Evolutionary conservation across 2,113 vertebrate species (phyloP), one percentile per base, ranked within the genome.

Genomic region (Pelodiscus sinensis): DNA sequence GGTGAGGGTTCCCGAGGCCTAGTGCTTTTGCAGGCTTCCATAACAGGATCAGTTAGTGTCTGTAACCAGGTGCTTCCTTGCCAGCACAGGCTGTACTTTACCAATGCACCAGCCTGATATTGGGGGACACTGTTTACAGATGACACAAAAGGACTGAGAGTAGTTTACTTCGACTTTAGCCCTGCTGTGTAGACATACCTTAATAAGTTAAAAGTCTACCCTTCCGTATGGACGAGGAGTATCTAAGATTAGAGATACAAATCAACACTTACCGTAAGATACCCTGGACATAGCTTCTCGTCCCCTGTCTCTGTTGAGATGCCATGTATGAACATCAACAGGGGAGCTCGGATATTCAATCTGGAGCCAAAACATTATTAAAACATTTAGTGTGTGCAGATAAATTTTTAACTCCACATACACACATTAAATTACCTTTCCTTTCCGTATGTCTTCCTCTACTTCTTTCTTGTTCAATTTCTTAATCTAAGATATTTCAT

Each of bases 291-390:
- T 97, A 52, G 93, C 51, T 92, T 97, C 97, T 50, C 81, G 89
- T 90, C 93, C 1, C 50, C 93, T 97, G 91, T 97, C 97, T 95
- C 27, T 94, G 0, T 11, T 55, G 57, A 87, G 83, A 86, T 86
- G 94, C 50, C 90, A 97, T 81, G 79, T 68, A 60, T 95, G 80
- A 94, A 89, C 27, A 54, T 97, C 97, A 81, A 93, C 27, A 80
- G 90, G 79, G 88, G 97, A 96, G 95, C 94, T 97, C 81, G 89
- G 44, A 16, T 97, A 95, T 80, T 98, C 98, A 62, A 97, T 89
- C 98, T 98, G 89, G 68, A 96, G 60, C 78, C 85, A 86, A 94
- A 92, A 58, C 29, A 88, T 35, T 27, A 2, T 91, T 96, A 83
- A 96, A 95, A 94, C n/a, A 14, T 7, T 86, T 68, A 79, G 25